Base-by-base conservation (phyloP, 53 echinoderm and acorn worm species). In the Arbacia lixula region DNA sequence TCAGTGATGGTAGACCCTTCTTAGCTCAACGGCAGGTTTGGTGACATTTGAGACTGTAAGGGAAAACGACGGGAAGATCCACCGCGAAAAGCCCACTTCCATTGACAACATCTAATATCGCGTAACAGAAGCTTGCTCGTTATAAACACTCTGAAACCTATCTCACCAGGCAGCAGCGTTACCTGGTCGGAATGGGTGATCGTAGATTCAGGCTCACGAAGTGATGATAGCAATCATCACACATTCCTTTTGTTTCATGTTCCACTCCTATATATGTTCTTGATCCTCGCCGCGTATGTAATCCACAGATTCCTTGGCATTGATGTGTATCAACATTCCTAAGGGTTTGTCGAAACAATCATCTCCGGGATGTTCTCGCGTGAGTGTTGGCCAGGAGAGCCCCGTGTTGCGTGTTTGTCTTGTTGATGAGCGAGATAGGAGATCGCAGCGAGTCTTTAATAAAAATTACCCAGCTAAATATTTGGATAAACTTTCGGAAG, bases 381-480 rank as follows among this genome's bases (percentile, higher is more conserved):
- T n/a, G n/a, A n/a, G n/a, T n/a, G n/a, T n/a, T n/a, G n/a, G n/a
- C n/a, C n/a, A n/a, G n/a, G n/a, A n/a, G n/a, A n/a, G n/a, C n/a
- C n/a, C n/a, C n/a, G n/a, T n/a, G n/a, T n/a, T n/a, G n/a, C n/a
- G n/a, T n/a, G n/a, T n/a, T n/a, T n/a, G n/a, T n/a, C n/a, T n/a
- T n/a, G n/a, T n/a, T n/a, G n/a, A n/a, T n/a, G n/a, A n/a, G n/a
- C 66, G 66, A 24, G 37, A 9, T 56, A 37, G n/a, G 36, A 37
- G 36, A 36, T 38, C 6, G 38, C 66, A 38, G 38, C 9, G 66
- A 66, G 66, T 66, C 36, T 66, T 66, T 66, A 66, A 66, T 66
- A 38, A 66, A n/a, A 66, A 66, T 66, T 66, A 66, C 66, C 66
- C 6, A 66, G 66, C 66, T 66, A 66, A 66, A 66, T 66, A 66